Conservation (phyloP, 2,888 invertebrate genomes). For the Synergus gifuensis region DNA sequence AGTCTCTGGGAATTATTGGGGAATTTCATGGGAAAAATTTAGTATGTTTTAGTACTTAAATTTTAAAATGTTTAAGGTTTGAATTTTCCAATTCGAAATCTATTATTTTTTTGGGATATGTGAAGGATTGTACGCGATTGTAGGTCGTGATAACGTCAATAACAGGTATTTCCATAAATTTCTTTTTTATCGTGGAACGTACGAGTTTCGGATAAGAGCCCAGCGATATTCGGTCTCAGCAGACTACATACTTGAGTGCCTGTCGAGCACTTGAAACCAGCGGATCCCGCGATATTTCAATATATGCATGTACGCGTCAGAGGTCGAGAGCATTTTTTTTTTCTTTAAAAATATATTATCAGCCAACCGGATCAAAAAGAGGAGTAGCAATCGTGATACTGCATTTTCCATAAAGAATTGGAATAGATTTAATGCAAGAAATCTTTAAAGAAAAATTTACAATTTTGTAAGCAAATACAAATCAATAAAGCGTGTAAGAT, state of each 20-base stretch:
- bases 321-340: conserved; percentile 55
- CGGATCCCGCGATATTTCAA: conserved; percentile 68
- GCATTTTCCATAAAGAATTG: conserved; percentile 28
- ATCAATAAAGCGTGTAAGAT: not conserved
- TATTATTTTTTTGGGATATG: not conserved
- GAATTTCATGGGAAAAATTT: too few species aligned
- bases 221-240: conserved; percentile 48
- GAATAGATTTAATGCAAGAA: not conserved
- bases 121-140: not conserved
- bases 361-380: conserved; percentile 49
- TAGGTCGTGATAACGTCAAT: conserved; percentile 34
- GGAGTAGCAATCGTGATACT: conserved; percentile 42
- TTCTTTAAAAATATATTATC: conserved; percentile 51
- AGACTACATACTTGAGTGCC: conserved; percentile 52
- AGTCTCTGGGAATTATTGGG: too few species aligned
- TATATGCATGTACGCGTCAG: conserved; percentile 61
- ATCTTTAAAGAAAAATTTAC: not conserved
- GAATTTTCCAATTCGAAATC: not conserved
- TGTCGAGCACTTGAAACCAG: conserved; percentile 56
- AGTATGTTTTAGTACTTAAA: too few species aligned
- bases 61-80: not conserved
- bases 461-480: not conserved
- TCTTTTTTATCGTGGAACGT: conserved; percentile 3
- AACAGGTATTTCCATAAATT: conserved; percentile 37
- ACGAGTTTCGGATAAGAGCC: conserved; percentile 24